Evolutionary conservation across 2,113 vertebrate species (phyloP).

Genomic region (Dascyllus trimaculatus): DNA sequence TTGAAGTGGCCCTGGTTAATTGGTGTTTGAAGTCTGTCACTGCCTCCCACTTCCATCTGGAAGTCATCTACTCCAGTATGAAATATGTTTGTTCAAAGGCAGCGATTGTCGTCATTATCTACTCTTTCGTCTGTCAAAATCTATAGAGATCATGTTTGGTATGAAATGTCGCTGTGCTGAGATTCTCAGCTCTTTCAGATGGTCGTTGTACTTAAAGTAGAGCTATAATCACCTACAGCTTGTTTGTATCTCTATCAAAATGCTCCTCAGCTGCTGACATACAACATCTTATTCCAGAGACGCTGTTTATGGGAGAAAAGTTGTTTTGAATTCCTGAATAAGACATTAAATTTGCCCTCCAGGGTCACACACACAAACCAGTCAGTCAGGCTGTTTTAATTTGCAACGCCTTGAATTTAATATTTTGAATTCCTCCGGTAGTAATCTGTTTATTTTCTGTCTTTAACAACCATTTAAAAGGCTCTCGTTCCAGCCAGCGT

Average conservation of each 20-base stretch:
- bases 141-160: neutral
- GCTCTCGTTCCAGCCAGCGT: conserved; percentile 40
- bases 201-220: conserved; percentile 4
- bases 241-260: conserved; percentile 27
- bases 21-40: conserved; percentile 57
- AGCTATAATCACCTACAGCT: neutral
- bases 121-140: conserved; percentile 25
- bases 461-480: conserved; percentile 45
- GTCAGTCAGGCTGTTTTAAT: conserved; percentile 24
- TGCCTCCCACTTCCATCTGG: conserved; percentile 73
- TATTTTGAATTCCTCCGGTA: conserved; percentile 25
- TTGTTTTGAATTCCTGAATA: conserved; percentile 42
- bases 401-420: conserved; percentile 24
- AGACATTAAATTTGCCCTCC: conserved; percentile 21
- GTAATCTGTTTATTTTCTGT: conserved; percentile 38
- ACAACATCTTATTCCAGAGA: conserved; percentile 5
- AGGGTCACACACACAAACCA: conserved; percentile 14
- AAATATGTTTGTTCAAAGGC: conserved; percentile 58
- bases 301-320: conserved; percentile 29
- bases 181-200: neutral
- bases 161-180: neutral
- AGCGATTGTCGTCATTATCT: conserved; percentile 30
- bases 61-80: conserved; percentile 59
- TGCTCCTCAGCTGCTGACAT: conserved; percentile 11
- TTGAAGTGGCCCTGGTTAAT: conserved; percentile 56